These are phyloP conservation scores for Pangasius macronema DNA, from an alignment of 2,797 vertebrate genomes.

Conservation along the genomic window DNA sequence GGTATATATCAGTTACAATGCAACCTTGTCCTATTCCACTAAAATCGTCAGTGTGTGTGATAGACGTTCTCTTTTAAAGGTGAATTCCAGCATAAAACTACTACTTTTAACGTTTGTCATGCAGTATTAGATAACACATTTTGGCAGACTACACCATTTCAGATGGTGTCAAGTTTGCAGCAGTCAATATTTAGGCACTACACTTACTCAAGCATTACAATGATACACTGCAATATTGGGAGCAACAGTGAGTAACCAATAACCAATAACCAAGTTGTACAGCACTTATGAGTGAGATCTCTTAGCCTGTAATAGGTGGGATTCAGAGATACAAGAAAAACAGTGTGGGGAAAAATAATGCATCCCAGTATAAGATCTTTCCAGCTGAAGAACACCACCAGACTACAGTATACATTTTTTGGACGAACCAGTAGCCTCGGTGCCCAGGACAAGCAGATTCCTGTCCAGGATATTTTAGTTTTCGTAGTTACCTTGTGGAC, in stretches of 20 bases:
- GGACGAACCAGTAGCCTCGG: not conserved
- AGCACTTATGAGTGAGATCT: not conserved
- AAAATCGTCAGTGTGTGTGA: not conserved
- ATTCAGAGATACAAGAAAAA: not conserved
- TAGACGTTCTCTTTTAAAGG: not conserved
- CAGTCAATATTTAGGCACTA: constrained; percentile 7
- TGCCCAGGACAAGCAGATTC: too few relatives aligned
- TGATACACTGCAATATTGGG: not conserved
- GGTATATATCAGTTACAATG: not conserved
- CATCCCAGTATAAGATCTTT: not conserved
- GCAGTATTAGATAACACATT: not conserved
- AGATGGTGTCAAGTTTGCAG: not conserved
- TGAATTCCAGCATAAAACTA: not conserved
- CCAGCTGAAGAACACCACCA: not conserved
- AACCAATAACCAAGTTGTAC: too few relatives aligned
- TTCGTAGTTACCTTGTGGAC: not conserved
- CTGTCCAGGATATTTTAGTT: not conserved
- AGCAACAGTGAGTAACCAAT: not conserved
- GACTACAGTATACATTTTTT: not conserved
- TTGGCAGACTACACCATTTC: not conserved
- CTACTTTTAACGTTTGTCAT: not conserved
- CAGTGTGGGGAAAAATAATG: not conserved
- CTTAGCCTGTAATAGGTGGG: not conserved
- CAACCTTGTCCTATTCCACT: not conserved
- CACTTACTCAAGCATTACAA: not conserved